Evolutionary conservation across 1,140 invertebrate genomes (phyloP).

Genomic region (Caenorhabditis brenneri): DNA sequence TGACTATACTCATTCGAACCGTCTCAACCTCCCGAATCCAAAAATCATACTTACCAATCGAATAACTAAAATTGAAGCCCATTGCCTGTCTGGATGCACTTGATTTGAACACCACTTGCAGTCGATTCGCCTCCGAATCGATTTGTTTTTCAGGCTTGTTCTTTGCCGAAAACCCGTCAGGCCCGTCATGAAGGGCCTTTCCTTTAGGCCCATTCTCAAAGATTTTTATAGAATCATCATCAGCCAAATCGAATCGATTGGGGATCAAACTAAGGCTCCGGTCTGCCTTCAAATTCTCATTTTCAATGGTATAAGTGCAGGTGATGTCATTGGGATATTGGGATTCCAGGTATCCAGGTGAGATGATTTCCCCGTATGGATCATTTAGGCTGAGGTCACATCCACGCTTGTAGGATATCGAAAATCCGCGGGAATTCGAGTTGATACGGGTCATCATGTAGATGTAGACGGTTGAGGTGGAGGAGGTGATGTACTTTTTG

Average conservation of each 20-base stretch:
- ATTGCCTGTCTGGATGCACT: conserved; percentile 20
- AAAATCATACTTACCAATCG: conserved; percentile 77
- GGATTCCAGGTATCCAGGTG: conserved; percentile 7
- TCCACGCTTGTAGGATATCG: conserved; percentile 84
- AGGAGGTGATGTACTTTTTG: conserved; percentile 83
- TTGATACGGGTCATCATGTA: conserved; percentile 89
- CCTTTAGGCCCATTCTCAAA: conserved; percentile 86
- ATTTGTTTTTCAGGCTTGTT: conserved; percentile 40
- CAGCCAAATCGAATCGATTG: background rate
- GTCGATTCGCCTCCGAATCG: background rate
- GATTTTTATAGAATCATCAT: conserved; percentile 73
- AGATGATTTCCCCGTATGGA: background rate
- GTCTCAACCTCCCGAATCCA: no score
- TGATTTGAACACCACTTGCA: conserved; percentile 42
- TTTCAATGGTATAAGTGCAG: conserved; percentile 11
- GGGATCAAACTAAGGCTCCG: background rate
- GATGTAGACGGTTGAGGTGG: conserved; percentile 84
- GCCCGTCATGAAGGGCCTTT: conserved; percentile 83
- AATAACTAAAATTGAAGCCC: conserved; percentile 84
- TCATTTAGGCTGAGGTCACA: conserved; percentile 46
- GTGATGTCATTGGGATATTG: background rate
- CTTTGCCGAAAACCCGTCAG: conserved; percentile 77
- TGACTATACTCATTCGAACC: no score
- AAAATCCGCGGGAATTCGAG: conserved; percentile 83
- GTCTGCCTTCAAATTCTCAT: background rate